Conservation (phyloP, 2,888 invertebrate genomes). For the Timandra comae region DNA sequence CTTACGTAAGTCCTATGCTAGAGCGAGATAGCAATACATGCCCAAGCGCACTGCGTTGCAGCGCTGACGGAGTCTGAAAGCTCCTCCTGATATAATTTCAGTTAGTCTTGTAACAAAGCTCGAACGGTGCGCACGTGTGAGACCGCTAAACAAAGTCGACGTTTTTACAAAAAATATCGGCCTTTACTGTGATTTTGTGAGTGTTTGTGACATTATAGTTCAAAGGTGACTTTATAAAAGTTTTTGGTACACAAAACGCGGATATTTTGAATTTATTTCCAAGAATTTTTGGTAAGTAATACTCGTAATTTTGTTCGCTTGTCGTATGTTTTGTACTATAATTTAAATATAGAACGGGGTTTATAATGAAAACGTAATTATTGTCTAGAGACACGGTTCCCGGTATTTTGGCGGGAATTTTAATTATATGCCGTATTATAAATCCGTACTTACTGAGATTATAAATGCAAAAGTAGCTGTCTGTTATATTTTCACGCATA, state of each 20-base stretch:
- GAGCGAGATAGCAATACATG: slow-evolving; percentile 39
- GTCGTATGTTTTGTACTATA: slow-evolving; percentile 69
- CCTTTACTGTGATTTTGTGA: slow-evolving; percentile 38
- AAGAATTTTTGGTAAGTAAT: slow-evolving; percentile 67
- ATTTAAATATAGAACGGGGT: slow-evolving; percentile 71
- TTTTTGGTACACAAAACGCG: too few species aligned
- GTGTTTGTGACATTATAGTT: slow-evolving; percentile 35
- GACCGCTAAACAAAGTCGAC: slow-evolving; percentile 28
- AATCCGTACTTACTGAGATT: too few species aligned
- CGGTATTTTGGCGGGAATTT: slow-evolving; percentile 35
- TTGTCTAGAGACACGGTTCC: slow-evolving; percentile 55
- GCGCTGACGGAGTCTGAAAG: too few species aligned
- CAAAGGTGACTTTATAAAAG: too few species aligned
- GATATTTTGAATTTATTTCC: slow-evolving; percentile 44
- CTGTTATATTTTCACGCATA: too few species aligned
- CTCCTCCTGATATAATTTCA: slow-evolving; percentile 36
- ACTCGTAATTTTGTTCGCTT: too few species aligned
- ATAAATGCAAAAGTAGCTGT: too few species aligned
- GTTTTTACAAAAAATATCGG: slow-evolving; percentile 38
- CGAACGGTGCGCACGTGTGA: slow-evolving; percentile 37
- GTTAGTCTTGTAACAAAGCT: slow-evolving; percentile 61
- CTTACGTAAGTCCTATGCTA: slow-evolving; percentile 45
- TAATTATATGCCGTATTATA: too few species aligned
- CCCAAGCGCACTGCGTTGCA: slow-evolving; percentile 62
- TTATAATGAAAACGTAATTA: slow-evolving; percentile 68